These are phyloP conservation scores for Euproctis similis DNA, from an alignment of 2,888 invertebrate species.

Conservation along the genomic window DNA sequence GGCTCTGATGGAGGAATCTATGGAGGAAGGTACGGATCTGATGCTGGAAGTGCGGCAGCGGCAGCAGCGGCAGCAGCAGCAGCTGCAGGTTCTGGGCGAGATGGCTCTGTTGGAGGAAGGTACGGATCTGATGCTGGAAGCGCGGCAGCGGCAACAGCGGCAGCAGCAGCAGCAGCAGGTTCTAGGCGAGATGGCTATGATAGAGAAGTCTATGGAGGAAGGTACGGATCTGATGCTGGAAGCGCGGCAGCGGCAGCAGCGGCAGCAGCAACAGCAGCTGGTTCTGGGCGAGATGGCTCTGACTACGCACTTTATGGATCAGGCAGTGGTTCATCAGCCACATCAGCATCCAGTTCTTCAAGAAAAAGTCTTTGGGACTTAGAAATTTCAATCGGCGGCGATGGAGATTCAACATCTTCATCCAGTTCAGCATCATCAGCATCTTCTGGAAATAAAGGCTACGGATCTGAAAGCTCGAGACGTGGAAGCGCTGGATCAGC, in stretches of 20 bases:
- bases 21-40: not conserved
- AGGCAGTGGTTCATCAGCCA: not conserved
- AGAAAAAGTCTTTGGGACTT: not conserved
- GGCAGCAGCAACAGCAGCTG: not conserved
- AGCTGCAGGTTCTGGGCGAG: not conserved
- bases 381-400: not conserved
- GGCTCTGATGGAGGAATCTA: not conserved
- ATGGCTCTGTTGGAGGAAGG: not conserved
- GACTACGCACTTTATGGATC: not conserved
- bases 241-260: not conserved
- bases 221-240: not conserved
- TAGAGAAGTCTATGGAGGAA: not conserved
- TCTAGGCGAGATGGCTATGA: not conserved
- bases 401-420: not conserved
- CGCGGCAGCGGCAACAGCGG: not conserved
- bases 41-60: constrained; percentile 2
- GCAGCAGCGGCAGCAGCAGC: constrained; percentile 4
- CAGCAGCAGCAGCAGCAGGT: not conserved
- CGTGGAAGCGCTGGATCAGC: constrained; percentile 4
- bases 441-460: not conserved
- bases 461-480: not conserved
- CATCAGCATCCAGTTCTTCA: not conserved
- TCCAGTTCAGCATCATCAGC: not conserved
- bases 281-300: not conserved
- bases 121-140: not conserved